Conservation (phyloP, 1,140 invertebrate genomes). For the Archegozetes longisetosus region DNA sequence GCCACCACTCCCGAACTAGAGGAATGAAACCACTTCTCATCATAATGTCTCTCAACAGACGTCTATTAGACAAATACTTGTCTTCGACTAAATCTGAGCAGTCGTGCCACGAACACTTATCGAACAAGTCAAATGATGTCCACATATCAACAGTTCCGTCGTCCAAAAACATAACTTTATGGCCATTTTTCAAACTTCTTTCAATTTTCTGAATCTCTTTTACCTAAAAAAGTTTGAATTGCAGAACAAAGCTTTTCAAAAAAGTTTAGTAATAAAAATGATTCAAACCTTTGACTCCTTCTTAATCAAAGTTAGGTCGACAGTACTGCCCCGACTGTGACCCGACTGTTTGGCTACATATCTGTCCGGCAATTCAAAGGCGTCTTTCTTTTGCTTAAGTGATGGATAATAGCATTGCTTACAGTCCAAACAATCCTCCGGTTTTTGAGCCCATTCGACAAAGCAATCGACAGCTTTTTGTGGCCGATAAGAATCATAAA, state of each 20-base stretch:
- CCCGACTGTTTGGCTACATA: constrained; percentile 5
- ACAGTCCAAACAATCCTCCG: not conserved
- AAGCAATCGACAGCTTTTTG: constrained; percentile 4
- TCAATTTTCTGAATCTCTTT: too few species aligned
- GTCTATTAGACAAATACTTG: not conserved
- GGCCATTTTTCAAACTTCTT: not conserved
- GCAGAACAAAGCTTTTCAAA: too few species aligned
- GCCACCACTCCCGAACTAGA: not conserved
- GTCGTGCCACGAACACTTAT: not conserved
- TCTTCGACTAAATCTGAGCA: not conserved
- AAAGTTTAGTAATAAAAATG: too few species aligned
- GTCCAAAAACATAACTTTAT: not conserved
- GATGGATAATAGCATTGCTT: not conserved
- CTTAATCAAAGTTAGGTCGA: not conserved
- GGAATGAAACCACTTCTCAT: not conserved
- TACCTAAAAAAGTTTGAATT: too few species aligned
- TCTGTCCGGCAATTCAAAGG: not conserved
- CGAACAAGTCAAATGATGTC: constrained; percentile 4
- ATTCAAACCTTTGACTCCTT: not conserved
- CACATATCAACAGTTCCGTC: constrained; percentile 5
- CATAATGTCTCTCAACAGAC: not conserved
- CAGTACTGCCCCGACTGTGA: constrained; percentile 1
- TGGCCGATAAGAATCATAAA: constrained; percentile 6
- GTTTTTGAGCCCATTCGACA: not conserved
- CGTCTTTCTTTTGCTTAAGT: not conserved